Evolutionary conservation across 2,888 invertebrate genomes (phyloP), one percentile per base, ranked within the genome.

Genomic region (Cephonodes hylas): DNA sequence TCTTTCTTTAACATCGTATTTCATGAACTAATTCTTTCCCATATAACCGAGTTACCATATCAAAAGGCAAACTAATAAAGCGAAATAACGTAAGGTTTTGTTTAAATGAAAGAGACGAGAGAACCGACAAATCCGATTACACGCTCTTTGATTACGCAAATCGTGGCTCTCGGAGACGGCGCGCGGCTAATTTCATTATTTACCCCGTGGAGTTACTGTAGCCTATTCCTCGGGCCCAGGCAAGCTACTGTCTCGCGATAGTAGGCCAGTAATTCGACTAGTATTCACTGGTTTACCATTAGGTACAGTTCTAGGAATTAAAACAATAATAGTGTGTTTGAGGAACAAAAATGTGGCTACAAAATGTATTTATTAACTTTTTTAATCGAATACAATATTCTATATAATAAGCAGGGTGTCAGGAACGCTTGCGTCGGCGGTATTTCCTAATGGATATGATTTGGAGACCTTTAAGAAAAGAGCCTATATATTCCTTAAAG

Each of bases 71-170:
- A 56, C 56, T 22, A 59, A 34, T 42, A 53, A 38, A 53, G 31
- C 53, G 27, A 53, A 58, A 60, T 63, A 42, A 63, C 46, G 58
- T 61, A 56, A 38, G 61, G 53, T 64, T 60, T 64, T 57, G 59
- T 61, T 62, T 70, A 71, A 70, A 75, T 72, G 70, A 69, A 72
- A 71, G 70, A 65, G 65, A 66, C 71, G 66, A 18, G 53, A 38
- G 53, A 53, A 53, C 70, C 68, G 66, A 65, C 65, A 75, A 80
- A 84, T 81, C 78, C 76, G 74, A 80, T 85, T 83, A 84, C 74
- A 64, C 74, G 80, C 77, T 84, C 87, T 89, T 90, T 90, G 89
- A 90, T 88, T 88, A 83, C 79, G 81, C 83, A 83, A 85, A 87
- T 87, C 85, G 82, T 79, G 74, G 79, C 82, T 83, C 87, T 85